Evolutionary conservation across 2,797 vertebrate species (phyloP).

Genomic region (Macropus fuliginosus): DNA sequence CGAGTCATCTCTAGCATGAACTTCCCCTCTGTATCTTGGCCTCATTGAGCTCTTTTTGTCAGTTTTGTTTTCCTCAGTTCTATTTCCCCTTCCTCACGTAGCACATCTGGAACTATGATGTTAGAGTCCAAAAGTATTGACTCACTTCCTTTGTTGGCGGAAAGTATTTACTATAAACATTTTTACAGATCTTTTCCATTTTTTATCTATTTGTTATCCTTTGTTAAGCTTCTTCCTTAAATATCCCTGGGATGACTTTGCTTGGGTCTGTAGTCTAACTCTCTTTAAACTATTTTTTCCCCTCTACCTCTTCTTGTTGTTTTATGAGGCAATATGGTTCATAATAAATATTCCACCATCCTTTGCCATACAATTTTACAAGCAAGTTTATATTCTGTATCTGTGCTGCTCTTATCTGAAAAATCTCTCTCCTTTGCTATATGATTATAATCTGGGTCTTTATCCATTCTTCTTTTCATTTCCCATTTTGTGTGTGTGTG

Average conservation of each 20-base stretch:
- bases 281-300: neutral
- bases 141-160: neutral
- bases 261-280: neutral
- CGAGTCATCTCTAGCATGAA: neutral
- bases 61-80: neutral
- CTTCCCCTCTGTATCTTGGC: neutral
- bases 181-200: conserved; percentile 6
- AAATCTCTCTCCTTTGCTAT: neutral
- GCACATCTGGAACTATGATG: neutral
- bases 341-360: neutral
- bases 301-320: neutral
- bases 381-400: neutral
- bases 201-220: neutral
- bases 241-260: neutral
- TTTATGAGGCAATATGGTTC: neutral
- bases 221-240: neutral
- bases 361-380: neutral
- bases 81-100: neutral
- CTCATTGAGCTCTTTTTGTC: neutral
- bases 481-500: neutral
- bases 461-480: neutral
- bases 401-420: neutral
- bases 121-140: neutral
- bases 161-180: neutral
- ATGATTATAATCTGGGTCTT: neutral